These are phyloP conservation scores for Ceratina australensis DNA, from an alignment of 1,140 invertebrate genomes.

Conservation along the genomic window DNA sequence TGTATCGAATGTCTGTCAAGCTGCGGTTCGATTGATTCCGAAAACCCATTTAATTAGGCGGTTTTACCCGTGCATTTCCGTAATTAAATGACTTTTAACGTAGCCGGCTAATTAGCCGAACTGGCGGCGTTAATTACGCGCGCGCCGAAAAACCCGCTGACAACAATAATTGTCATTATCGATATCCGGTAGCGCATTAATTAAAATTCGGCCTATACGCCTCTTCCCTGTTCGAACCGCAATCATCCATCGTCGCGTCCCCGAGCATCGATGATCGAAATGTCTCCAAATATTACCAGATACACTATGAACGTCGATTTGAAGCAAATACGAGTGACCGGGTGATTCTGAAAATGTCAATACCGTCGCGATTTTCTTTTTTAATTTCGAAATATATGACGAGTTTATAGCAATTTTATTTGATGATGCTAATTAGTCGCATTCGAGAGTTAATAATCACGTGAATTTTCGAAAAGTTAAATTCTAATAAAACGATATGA, in stretches of 20 bases:
- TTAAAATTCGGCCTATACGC: constrained; percentile 22
- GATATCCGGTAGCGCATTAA: not conserved
- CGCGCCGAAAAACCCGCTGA: constrained; percentile 4
- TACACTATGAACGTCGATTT: too few species aligned
- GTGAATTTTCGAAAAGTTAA: too few species aligned
- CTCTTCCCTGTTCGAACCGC: not conserved
- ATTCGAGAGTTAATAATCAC: too few species aligned
- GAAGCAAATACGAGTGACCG: too few species aligned
- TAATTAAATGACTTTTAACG: constrained; percentile 42
- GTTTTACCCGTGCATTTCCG: not conserved
- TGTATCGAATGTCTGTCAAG: constrained; percentile 15
- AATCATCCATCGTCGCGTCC: not conserved
- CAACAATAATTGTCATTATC: constrained; percentile 27
- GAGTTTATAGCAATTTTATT: too few species aligned
- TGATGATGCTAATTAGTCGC: too few species aligned
- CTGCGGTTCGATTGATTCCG: not conserved
- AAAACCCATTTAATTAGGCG: constrained; percentile 25
- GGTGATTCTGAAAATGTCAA: too few species aligned
- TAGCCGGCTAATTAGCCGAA: constrained; percentile 22
- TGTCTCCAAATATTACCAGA: too few species aligned
- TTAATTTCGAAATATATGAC: too few species aligned
- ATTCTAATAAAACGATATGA: too few species aligned
- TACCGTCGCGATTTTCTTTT: too few species aligned
- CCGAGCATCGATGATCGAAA: not conserved
- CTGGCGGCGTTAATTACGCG: constrained; percentile 10